A percentile compares a stretch with the other conserved stretches of the same genome.
phyloP scores from a whole-genome alignment of 2,888 invertebrate genomes.

The Nemapogon koenigi region DNA sequence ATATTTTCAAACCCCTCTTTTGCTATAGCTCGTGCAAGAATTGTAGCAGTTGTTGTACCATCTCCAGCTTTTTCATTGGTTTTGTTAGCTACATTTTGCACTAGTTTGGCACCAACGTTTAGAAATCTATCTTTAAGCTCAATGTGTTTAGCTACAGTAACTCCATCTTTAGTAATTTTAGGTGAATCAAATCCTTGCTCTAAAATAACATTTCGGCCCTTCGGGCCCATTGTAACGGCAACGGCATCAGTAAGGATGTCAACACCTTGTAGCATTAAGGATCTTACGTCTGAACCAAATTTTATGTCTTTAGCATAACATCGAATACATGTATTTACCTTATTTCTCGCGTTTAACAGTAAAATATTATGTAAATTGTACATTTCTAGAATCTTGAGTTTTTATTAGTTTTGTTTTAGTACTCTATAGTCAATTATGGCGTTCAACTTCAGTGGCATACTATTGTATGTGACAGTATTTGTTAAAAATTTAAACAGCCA shows the following conservation, averaged over 20 bases:
- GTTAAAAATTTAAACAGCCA: no score
- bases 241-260: constrained; percentile 98
- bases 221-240: constrained; percentile 99
- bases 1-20: constrained; percentile 98
- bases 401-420: neutral
- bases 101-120: constrained; percentile 96
- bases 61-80: constrained; percentile 99
- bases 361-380: constrained; percentile 1
- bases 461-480: neutral
- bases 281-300: constrained; percentile 95
- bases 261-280: constrained; percentile 96
- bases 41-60: constrained; percentile 98
- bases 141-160: constrained; percentile 97
- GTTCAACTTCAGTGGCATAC: neutral
- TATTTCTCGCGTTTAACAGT: neutral
- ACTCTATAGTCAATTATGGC: neutral
- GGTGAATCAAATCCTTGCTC: constrained; percentile 99
- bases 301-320: constrained; percentile 91
- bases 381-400: neutral
- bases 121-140: constrained; percentile 98
- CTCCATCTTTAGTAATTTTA: constrained; percentile 99
- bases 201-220: constrained; percentile 97
- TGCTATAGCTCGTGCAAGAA: constrained; percentile 95
- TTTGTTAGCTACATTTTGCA: constrained; percentile 99
- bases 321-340: no score